phyloP scores from a whole-genome alignment of 2,113 vertebrate species.

The Dolichotis patagonum region DNA sequence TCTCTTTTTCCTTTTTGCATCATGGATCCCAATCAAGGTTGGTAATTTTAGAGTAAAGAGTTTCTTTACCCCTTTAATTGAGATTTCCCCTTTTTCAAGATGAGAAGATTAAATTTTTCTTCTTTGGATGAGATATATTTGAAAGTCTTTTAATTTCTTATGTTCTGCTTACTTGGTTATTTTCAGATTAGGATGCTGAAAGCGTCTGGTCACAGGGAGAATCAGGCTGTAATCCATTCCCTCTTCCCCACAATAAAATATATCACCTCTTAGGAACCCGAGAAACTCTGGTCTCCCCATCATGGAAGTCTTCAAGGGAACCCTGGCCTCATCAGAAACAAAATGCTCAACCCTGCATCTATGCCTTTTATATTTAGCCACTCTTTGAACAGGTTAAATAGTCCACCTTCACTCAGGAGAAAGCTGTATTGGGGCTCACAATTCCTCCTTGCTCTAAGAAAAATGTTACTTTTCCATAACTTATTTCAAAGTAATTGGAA shows the following conservation, averaged over 20 bases:
- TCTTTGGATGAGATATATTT: not conserved
- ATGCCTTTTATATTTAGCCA: not conserved
- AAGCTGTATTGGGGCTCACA: not conserved
- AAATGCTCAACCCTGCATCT: not conserved
- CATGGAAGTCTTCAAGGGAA: not conserved
- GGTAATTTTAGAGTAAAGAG: not conserved
- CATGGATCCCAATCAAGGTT: not conserved
- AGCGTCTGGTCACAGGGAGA: not conserved
- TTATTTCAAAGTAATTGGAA: slow-evolving; percentile 49
- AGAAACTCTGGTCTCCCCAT: not conserved
- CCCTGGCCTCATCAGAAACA: not conserved
- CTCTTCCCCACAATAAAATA: slow-evolving; percentile 7
- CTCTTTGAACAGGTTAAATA: slow-evolving; percentile 56
- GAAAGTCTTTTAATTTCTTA: not conserved
- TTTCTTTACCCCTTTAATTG: not conserved
- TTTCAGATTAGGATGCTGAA: slow-evolving; percentile 39
- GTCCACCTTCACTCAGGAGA: not conserved
- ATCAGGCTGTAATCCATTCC: not conserved
- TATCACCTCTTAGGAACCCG: not conserved
- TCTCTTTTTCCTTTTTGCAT: slow-evolving; percentile 34
- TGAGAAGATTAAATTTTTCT: not conserved
- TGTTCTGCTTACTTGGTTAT: slow-evolving; percentile 14
- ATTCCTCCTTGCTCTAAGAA: not conserved
- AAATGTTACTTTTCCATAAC: not conserved
- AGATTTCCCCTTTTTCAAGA: slow-evolving; percentile 10